phyloP scores from a whole-genome alignment of 2,113 vertebrate species.

The Gymnocephalus cernua region DNA sequence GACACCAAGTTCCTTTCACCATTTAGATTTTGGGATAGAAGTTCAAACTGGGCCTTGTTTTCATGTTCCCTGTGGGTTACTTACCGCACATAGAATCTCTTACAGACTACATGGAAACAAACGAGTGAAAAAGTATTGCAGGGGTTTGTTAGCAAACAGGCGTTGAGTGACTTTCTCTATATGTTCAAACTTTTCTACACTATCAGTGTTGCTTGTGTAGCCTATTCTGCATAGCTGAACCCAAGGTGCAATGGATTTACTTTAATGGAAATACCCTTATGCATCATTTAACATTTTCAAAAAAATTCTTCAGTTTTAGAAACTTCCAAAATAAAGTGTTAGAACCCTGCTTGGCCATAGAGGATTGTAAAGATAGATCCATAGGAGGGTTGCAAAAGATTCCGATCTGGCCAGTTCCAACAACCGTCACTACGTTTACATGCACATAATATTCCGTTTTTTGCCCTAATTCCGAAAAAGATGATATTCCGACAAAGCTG shows the following conservation, averaged over 20 bases:
- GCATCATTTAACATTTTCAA: neutral
- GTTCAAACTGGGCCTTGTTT: neutral
- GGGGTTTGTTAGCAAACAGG: neutral
- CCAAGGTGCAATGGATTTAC: neutral
- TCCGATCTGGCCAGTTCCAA: neutral
- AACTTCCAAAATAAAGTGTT: neutral
- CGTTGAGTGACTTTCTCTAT: neutral
- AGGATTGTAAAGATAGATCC: neutral
- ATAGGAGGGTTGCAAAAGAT: neutral
- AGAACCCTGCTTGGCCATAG: neutral
- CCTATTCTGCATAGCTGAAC: neutral
- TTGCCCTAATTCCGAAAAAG: too few relatives aligned
- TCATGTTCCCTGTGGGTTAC: neutral
- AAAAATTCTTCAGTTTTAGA: neutral
- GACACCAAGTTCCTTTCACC: neutral
- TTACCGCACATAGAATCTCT: neutral
- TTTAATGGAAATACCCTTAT: neutral
- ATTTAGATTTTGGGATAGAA: neutral
- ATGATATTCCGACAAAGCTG: too few relatives aligned
- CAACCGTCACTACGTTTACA: too few relatives aligned
- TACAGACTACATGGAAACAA: neutral
- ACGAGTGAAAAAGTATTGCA: neutral
- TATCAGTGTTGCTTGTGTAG: neutral
- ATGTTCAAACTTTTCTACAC: too few relatives aligned
- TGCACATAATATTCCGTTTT: too few relatives aligned